A percentile compares a stretch with the other conserved stretches of the same genome.
phyloP scores from a whole-genome alignment of 2,888 invertebrate genomes.

The Caenorhabditis angaria region DNA sequence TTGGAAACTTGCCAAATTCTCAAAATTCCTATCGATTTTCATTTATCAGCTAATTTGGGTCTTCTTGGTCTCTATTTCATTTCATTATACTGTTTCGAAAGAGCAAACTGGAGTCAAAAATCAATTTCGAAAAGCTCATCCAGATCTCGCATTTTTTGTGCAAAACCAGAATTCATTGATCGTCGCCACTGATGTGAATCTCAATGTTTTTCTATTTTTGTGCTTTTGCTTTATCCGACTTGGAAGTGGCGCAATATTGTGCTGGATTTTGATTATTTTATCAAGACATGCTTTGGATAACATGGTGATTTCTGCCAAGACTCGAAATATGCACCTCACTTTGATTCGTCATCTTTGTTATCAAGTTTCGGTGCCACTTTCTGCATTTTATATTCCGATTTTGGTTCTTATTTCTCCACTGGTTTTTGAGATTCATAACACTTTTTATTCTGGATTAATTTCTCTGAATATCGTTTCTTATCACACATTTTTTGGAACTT shows the following conservation, averaged over 20 bases:
- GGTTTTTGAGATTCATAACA: slow-evolving; percentile 6
- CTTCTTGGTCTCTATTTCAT: too few relatives aligned
- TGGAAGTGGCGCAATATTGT: slow-evolving; percentile 14
- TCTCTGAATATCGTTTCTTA: neutral
- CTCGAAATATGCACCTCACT: slow-evolving; percentile 7
- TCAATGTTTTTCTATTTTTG: slow-evolving; percentile 13
- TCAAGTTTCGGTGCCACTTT: slow-evolving; percentile 13
- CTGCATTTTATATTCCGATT: slow-evolving; percentile 13
- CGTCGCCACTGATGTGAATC: neutral
- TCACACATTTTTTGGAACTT: slow-evolving; percentile 15
- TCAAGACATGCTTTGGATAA: slow-evolving; percentile 16
- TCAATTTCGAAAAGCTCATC: neutral
- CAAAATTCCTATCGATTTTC: neutral
- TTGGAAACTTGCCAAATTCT: neutral
- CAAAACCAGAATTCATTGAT: neutral
- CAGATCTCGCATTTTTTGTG: neutral
- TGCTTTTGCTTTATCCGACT: slow-evolving; percentile 23
- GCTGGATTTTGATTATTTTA: slow-evolving; percentile 13
- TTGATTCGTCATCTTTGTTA: slow-evolving; percentile 13
- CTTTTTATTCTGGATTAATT: neutral
- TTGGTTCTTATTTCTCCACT: slow-evolving; percentile 7
- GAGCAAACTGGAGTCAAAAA: neutral
- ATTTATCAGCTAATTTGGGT: neutral
- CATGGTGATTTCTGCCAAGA: slow-evolving; percentile 14
- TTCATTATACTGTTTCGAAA: too few relatives aligned